Percentiles rank a stretch among this genome's conserved stretches.
Evolutionary conservation across 2,797 vertebrate genomes (phyloP).

Genomic region (Pelobates cultripes): DNA sequence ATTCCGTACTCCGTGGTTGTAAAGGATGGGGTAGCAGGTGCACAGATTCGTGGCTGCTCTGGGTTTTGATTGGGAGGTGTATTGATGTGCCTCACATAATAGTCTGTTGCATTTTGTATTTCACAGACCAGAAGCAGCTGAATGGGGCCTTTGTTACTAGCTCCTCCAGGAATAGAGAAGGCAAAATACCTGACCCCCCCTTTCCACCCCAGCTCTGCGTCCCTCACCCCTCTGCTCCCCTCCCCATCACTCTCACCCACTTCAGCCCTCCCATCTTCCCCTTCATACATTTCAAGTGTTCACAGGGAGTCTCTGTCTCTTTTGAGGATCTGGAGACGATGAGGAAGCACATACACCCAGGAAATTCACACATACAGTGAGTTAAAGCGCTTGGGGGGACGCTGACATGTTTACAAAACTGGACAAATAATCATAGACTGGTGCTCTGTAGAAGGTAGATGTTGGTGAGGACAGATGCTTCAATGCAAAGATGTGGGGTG

Average conservation of each 20-base stretch:
- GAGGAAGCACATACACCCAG: slow-evolving; percentile 3
- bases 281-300: slow-evolving; percentile 55
- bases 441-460: slow-evolving; percentile 10
- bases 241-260: slow-evolving; percentile 32
- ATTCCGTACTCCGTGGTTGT: not conserved
- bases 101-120: slow-evolving; percentile 50
- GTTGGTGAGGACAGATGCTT: not conserved
- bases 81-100: slow-evolving; percentile 42
- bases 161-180: slow-evolving; percentile 78
- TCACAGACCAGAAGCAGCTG: slow-evolving; percentile 77
- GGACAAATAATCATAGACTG: not conserved
- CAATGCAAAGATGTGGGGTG: not conserved
- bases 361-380: not conserved
- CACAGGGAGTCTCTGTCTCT: slow-evolving; percentile 41
- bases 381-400: not conserved
- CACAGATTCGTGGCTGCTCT: slow-evolving; percentile 24
- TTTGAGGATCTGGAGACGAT: slow-evolving; percentile 31
- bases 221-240: slow-evolving; percentile 35
- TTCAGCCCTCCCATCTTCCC: slow-evolving; percentile 38
- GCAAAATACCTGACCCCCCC: slow-evolving; percentile 82
- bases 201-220: slow-evolving; percentile 43
- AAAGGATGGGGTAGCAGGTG: slow-evolving; percentile 45
- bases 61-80: slow-evolving; percentile 39
- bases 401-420: not conserved
- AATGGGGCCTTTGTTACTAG: slow-evolving; percentile 91